These are phyloP conservation scores for Drosophila tani DNA, from an alignment of 1,140 invertebrate species.

Conservation along the genomic window DNA sequence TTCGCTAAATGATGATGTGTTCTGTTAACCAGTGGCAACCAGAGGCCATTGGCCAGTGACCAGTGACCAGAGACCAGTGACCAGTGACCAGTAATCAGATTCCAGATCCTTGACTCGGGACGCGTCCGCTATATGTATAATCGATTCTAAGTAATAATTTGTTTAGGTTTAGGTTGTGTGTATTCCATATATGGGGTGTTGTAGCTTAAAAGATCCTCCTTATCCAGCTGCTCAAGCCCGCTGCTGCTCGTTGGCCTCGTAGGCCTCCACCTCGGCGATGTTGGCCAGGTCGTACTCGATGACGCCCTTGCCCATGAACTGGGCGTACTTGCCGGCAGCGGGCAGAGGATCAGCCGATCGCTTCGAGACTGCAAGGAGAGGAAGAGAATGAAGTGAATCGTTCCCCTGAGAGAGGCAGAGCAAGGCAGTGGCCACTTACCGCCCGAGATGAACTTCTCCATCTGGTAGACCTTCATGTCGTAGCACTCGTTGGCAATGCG, in stretches of 20 bases:
- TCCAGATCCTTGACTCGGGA: slow-evolving; percentile 15
- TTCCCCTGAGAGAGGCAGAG: too few species aligned
- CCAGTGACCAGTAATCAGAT: slow-evolving; percentile 7
- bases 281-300: slow-evolving; percentile 91
- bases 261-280: slow-evolving; percentile 85
- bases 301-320: slow-evolving; percentile 91
- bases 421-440: slow-evolving; percentile 78
- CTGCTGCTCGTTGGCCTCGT: slow-evolving; percentile 63
- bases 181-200: slow-evolving; percentile 37
- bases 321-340: slow-evolving; percentile 88
- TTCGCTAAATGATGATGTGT: slow-evolving; percentile 47
- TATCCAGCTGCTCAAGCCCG: slow-evolving; percentile 24
- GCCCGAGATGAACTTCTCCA: slow-evolving; percentile 88
- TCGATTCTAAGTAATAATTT: slow-evolving; percentile 60
- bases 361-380: slow-evolving; percentile 89
- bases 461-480: slow-evolving; percentile 89
- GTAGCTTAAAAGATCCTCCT: slow-evolving; percentile 68
- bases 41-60: background rate
- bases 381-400: too few species aligned
- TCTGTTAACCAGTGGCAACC: slow-evolving; percentile 25
- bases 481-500: slow-evolving; percentile 91
- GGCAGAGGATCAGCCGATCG: slow-evolving; percentile 87
- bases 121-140: slow-evolving; percentile 57
- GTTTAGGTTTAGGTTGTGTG: slow-evolving; percentile 35
- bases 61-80: too few species aligned